Evolutionary conservation across 1,140 invertebrate species (phyloP), one percentile per base, ranked within the genome.

Genomic region (Cherax destructor): DNA sequence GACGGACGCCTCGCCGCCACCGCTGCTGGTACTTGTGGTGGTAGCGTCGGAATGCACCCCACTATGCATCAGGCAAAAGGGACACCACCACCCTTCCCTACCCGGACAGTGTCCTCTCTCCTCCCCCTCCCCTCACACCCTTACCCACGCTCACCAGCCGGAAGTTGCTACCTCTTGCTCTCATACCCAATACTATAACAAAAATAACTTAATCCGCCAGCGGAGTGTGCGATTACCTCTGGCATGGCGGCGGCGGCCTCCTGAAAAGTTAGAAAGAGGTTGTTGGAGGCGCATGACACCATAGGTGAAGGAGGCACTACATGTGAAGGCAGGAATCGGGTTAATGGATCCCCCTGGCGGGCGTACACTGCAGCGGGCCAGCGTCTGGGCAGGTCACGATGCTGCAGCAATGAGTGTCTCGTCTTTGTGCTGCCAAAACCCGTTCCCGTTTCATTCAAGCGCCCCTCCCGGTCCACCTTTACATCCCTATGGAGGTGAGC

Each of bases 401-500:
- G 69, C 69, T 74, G 69, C 69, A 74, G 69, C 69, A 74, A 74
- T 74, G 69, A 74, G 69, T 74, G 69, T 74, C 69, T 74, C 69
- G 69, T 74, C 69, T 74, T 74, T 74, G 69, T 74, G 69, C 24
- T 5, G 69, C 13, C 69, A 24, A 74, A 74, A 16, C 69, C 69
- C n/a, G 21, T 74, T 30, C 69, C 69, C 21, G 69, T 74, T 74
- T 74, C 69, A 74, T 74, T 74, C 69, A 74, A 21, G n/a, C 6
- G 69, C 6, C 69, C 69, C 69, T 74, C n/a, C 13, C 69, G 18
- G 69, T 13, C 69, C 69, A 74, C 69, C 69, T 74, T 74, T 74
- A 74, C 69, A 74, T 24, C 69, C 21, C 69, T 74, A n/a, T 30
- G 18, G 69, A 74, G 69, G 69, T 74, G n/a, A 21, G 69, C 69